Evolutionary conservation across 2,113 vertebrate genomes (phyloP).

Genomic region (Malurus alboscapulatus): DNA sequence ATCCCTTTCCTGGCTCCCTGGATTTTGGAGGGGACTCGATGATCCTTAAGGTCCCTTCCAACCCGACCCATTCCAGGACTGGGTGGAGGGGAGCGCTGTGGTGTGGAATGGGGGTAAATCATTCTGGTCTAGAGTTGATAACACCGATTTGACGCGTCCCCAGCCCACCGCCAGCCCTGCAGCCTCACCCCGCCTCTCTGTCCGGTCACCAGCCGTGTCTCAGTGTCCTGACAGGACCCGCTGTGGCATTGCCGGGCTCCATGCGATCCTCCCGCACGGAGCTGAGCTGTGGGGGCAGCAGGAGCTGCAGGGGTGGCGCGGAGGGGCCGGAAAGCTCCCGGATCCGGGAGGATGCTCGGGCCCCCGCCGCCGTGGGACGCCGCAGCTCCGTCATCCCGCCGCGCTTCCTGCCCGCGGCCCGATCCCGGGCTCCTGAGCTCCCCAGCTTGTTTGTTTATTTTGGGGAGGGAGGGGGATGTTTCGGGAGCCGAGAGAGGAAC

Average conservation of each 20-base stretch:
- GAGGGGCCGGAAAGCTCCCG: background rate
- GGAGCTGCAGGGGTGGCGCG: background rate
- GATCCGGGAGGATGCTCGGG: background rate
- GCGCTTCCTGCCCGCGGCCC: background rate
- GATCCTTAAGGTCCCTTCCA: background rate
- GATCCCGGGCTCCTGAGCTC: background rate
- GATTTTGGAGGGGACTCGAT: fast-evolving
- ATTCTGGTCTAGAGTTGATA: background rate
- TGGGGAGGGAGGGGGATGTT: background rate
- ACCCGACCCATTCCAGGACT: background rate
- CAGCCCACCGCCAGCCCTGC: background rate
- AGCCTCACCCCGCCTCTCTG: background rate
- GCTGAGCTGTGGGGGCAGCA: fast-evolving
- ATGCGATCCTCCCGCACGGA: fast-evolving
- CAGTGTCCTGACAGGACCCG: fast-evolving
- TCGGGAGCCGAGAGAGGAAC: background rate
- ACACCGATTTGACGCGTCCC: background rate
- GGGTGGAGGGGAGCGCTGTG: background rate
- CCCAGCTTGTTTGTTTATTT: conserved; percentile 32
- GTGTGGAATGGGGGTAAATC: background rate
- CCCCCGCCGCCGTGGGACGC: background rate
- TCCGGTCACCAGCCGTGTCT: background rate
- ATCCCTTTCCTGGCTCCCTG: background rate
- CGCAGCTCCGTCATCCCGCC: background rate
- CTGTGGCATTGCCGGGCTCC: background rate